Percentiles rank a stretch among this genome's conserved stretches.
Evolutionary conservation across 2,888 invertebrate species (phyloP).

Genomic region (Hyalella azteca): DNA sequence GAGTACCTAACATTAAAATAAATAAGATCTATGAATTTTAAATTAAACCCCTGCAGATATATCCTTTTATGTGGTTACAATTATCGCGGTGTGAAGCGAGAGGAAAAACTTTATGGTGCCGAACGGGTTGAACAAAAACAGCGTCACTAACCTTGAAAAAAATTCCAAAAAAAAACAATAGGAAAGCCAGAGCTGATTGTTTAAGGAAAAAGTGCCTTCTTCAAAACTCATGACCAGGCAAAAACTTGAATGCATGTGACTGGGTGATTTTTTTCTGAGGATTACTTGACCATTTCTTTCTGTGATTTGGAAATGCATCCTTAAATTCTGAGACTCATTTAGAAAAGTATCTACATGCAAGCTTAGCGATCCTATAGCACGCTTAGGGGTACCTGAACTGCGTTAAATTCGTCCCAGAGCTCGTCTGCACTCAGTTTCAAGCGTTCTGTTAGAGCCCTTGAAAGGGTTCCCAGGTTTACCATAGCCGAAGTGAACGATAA

Average conservation of each 20-base stretch:
- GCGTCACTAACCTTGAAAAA: constrained; percentile 3
- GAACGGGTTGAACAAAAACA: constrained; percentile 31
- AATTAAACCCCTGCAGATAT: too few relatives aligned
- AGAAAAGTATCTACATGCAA: background rate
- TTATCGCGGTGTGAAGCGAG: background rate
- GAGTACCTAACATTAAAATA: too few relatives aligned
- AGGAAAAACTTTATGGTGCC: background rate
- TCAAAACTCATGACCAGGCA: background rate
- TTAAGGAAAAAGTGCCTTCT: background rate
- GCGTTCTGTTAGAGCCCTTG: constrained; percentile 1
- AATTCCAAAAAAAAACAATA: background rate
- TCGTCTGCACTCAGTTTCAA: constrained; percentile 18
- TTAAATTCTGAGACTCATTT: too few relatives aligned
- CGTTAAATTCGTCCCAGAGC: background rate
- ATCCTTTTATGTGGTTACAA: too few relatives aligned
- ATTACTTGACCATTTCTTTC: too few relatives aligned
- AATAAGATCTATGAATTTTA: too few relatives aligned
- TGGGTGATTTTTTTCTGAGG: too few relatives aligned
- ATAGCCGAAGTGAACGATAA: constrained; percentile 14
- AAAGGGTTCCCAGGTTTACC: background rate
- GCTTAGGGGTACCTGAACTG: background rate
- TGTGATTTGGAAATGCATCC: too few relatives aligned
- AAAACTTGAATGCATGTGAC: constrained; percentile 3
- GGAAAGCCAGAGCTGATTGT: background rate
- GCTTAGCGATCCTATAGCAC: background rate